Evolutionary conservation across 2,113 vertebrate genomes (phyloP).

Genomic region (Ptilonorhynchus violaceus): DNA sequence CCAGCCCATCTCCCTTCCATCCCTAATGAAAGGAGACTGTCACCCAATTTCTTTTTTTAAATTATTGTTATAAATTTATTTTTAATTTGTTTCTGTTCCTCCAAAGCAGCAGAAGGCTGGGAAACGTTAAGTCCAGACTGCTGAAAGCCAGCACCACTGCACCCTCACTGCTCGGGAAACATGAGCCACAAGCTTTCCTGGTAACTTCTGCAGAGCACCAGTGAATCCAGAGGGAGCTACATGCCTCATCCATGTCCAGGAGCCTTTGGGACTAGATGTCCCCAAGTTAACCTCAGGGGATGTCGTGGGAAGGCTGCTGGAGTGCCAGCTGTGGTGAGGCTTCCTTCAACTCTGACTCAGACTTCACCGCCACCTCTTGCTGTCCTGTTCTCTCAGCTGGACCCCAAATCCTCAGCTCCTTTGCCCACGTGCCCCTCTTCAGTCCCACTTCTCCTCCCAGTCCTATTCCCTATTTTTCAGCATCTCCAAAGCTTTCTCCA

Average conservation of each 20-base stretch:
- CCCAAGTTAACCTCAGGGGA: not conserved
- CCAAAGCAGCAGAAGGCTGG: not conserved
- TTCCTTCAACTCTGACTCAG: not conserved
- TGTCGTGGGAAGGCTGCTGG: fast-evolving
- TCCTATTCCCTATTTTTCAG: not conserved
- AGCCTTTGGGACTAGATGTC: not conserved
- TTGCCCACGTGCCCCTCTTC: fast-evolving
- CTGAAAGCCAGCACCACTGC: not conserved
- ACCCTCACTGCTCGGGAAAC: not conserved
- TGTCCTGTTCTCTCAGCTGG: not conserved
- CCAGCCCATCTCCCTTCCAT: not conserved
- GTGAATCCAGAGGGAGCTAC: not conserved
- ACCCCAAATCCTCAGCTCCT: not conserved
- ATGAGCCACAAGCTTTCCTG: not conserved
- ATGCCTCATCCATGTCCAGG: not conserved
- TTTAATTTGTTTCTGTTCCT: not conserved
- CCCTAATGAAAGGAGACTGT: not conserved
- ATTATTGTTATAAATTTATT: not conserved
- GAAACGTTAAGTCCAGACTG: not conserved
- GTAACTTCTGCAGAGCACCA: not conserved
- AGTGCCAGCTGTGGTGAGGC: not conserved
- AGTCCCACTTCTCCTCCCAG: not conserved
- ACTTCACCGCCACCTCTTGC: fast-evolving
- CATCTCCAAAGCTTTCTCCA: not conserved
- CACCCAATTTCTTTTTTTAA: not conserved